These are phyloP conservation scores for Caenorhabditis latens DNA, from an alignment of 1,140 invertebrate genomes.

Conservation along the genomic window DNA sequence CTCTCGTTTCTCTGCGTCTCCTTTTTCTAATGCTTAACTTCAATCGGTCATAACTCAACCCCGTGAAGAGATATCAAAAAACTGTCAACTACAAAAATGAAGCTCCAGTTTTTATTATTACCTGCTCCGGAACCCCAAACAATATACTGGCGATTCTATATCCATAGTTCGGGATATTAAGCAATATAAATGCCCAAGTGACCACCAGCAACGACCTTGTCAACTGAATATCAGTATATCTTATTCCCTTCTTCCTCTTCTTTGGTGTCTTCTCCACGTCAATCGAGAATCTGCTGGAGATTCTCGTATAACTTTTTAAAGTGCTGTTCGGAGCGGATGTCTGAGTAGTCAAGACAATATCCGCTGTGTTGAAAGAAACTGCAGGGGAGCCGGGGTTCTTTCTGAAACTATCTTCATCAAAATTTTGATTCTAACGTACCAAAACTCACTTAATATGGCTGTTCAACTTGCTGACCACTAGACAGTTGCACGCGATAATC, in stretches of 20 bases:
- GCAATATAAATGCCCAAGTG: conserved; percentile 76
- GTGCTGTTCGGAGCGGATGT: conserved; percentile 50
- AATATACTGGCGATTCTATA: conserved; percentile 71
- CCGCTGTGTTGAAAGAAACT: conserved; percentile 75
- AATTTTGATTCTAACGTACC: neutral
- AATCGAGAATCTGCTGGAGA: conserved; percentile 59
- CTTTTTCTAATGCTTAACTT: too few relatives aligned
- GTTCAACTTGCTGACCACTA: conserved; percentile 73
- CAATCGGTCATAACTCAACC: too few relatives aligned
- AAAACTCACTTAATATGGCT: conserved; percentile 71
- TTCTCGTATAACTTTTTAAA: conserved; percentile 42
- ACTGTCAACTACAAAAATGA: too few relatives aligned
- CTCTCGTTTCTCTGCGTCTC: too few relatives aligned
- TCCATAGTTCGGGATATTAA: conserved; percentile 76
- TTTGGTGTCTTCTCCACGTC: conserved; percentile 48
- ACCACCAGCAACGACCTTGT: conserved; percentile 76
- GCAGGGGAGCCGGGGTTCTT: conserved; percentile 68
- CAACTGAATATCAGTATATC: conserved; percentile 74
- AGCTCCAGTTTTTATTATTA: too few relatives aligned
- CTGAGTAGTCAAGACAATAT: conserved; percentile 72
- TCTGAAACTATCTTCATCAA: conserved; percentile 6
- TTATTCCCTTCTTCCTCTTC: conserved; percentile 63
- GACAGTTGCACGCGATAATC: conserved; percentile 72
- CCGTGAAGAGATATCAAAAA: too few relatives aligned
- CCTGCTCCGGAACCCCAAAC: conserved; percentile 21